A percentile compares a stretch with the other conserved stretches of the same genome.
Evolutionary conservation across 1,140 invertebrate genomes (phyloP).

Genomic region (Drosophila arizonae): DNA sequence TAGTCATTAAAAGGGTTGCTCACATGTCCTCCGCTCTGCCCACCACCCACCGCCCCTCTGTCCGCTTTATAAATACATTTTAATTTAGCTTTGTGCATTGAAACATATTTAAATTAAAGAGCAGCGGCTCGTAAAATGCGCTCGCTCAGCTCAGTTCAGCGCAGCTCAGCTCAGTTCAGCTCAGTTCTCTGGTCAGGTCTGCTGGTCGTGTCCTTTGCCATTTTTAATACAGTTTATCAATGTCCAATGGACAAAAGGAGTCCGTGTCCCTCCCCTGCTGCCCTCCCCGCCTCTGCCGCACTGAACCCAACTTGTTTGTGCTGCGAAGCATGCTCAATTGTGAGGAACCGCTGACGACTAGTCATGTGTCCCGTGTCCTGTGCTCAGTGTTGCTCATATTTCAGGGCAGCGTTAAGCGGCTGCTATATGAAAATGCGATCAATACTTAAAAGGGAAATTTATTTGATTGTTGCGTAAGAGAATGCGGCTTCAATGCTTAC

Average conservation of each 20-base stretch:
- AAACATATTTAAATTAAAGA: conserved; percentile 80
- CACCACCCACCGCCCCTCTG: neutral
- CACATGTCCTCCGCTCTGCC: neutral
- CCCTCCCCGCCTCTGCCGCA: conserved; percentile 2
- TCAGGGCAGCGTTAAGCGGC: neutral
- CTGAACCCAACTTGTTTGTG: conserved; percentile 62
- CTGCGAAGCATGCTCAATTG: conserved; percentile 69
- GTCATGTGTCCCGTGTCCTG: conserved; percentile 25
- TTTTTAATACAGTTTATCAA: conserved; percentile 74
- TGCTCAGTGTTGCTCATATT: conserved; percentile 4
- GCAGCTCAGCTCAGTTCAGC: conserved; percentile 9
- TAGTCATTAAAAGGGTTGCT: conserved; percentile 71
- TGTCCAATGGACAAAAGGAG: conserved; percentile 55
- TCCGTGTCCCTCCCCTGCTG: neutral
- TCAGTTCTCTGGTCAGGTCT: conserved; percentile 2
- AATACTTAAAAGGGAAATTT: neutral
- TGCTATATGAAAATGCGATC: neutral
- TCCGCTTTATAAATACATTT: conserved; percentile 72
- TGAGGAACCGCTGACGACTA: conserved; percentile 32
- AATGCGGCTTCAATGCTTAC: too few relatives aligned
- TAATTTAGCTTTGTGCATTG: conserved; percentile 79
- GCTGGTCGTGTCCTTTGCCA: conserved; percentile 43
- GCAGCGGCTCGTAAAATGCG: conserved; percentile 76
- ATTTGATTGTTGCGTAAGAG: neutral
- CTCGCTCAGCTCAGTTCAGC: conserved; percentile 16